A percentile compares a stretch with the other conserved stretches of the same genome.
These are phyloP conservation scores for Conger conger DNA, from an alignment of 2,113 vertebrate genomes.

Conservation along the genomic window DNA sequence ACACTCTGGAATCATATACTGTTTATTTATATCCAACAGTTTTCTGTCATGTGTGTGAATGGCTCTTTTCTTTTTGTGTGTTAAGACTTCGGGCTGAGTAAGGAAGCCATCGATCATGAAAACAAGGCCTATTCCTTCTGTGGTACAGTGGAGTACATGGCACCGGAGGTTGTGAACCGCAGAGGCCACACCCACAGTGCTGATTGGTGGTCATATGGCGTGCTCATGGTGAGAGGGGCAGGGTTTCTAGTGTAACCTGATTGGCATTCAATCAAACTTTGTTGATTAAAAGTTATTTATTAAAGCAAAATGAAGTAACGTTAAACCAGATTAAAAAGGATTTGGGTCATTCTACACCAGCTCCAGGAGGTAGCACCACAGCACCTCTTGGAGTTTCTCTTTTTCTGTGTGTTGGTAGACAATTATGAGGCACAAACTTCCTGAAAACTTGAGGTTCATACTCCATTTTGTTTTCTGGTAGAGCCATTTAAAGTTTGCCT, in stretches of 20 bases:
- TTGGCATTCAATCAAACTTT: background rate
- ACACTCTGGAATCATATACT: background rate
- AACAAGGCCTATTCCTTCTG: constrained; percentile 83
- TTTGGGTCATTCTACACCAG: no score
- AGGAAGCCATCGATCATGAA: constrained; percentile 83
- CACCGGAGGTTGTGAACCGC: constrained; percentile 82
- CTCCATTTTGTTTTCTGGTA: no score
- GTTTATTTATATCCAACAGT: background rate
- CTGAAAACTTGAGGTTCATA: no score
- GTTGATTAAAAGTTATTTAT: background rate
- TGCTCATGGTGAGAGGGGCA: constrained; percentile 74
- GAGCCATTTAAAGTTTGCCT: no score
- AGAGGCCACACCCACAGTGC: constrained; percentile 81
- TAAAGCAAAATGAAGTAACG: background rate
- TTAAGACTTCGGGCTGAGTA: constrained; percentile 82
- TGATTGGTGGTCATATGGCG: constrained; percentile 86
- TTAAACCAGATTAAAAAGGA: background rate
- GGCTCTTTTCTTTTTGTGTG: constrained; percentile 16
- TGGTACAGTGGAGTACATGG: constrained; percentile 87
- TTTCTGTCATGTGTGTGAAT: background rate
- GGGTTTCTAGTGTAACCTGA: background rate
- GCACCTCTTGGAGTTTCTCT: no score
- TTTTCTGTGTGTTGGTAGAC: no score
- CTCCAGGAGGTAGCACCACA: no score
- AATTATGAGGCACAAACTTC: no score